A percentile compares a stretch with the other conserved stretches of the same genome.
Evolutionary conservation across 2,113 vertebrate species (phyloP).

Genomic region (Azemiops feae): DNA sequence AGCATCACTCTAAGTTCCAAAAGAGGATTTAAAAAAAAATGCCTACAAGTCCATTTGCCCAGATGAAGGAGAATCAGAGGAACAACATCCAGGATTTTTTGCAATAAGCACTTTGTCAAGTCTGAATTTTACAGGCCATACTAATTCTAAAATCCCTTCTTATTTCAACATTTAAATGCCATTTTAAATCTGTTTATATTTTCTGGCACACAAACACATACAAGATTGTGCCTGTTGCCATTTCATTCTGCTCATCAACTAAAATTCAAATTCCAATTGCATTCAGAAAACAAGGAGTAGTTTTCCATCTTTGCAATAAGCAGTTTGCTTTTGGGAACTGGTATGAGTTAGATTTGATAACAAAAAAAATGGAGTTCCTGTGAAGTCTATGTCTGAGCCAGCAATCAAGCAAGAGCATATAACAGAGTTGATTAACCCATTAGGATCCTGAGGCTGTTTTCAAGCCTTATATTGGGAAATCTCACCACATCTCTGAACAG

Average conservation of each 20-base stretch:
- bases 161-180: conserved; percentile 46
- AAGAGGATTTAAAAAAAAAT: conserved; percentile 57
- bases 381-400: background rate
- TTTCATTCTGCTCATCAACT: conserved; percentile 49
- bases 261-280: conserved; percentile 25
- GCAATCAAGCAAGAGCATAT: background rate
- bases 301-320: background rate
- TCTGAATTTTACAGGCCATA: conserved; percentile 50
- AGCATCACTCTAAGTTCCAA: conserved; percentile 68
- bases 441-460: background rate
- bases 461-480: background rate
- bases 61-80: conserved; percentile 37
- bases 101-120: conserved; percentile 11
- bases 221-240: background rate
- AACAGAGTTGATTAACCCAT: background rate
- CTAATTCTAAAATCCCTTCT: conserved; percentile 49
- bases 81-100: conserved; percentile 10
- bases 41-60: conserved; percentile 38
- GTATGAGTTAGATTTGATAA: background rate
- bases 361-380: background rate
- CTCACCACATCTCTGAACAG: background rate
- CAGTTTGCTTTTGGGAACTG: background rate
- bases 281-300: background rate
- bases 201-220: background rate
- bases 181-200: background rate